Base-by-base conservation (phyloP, 1,140 invertebrate genomes). In the Agrypnia vestita region DNA sequence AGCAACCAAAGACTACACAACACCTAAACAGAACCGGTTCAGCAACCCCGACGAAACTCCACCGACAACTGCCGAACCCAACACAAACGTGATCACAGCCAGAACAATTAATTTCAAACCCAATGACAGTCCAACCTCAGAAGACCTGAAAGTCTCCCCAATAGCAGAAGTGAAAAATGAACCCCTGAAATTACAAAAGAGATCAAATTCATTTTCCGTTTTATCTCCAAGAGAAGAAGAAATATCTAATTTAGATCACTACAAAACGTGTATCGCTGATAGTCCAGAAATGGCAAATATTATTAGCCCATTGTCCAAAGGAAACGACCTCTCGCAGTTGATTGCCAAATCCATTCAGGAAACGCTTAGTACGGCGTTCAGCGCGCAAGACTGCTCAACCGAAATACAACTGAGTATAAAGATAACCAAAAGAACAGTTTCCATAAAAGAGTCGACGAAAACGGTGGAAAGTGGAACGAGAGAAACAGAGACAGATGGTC, bases 401-500 rank as follows among this genome's bases (percentile, higher is more conserved):
- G 89, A 90, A 80, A 88, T 90, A 82, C 87, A 90, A 81, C 88
- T 90, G 25, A 89, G 89, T 83, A 89, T 90, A 71, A 84, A 86
- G 12, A 88, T 90, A 21, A 89, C 87, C 4, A 89, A 88, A 79
- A 89, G 86, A 78, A 89, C 86, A 80, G 86, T 89, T 1, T 86
- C 82, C 4, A 78, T 83, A 7, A 83, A 76, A 51, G 82, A 83
- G 53, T 76, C 82, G 3, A 75, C 59, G n/a, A 80, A 59, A 35
- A 44, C 49, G 19, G 11, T 82, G 19, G 21, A 17, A 13, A 35
- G 15, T 15, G 12, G n/a, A 25, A 19, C 44, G 10, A 17, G 12
- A 15, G 47, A 71, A 6, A 19, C 17, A 51, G 35, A 51, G 44
- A 35, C 19, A 12, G 13, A 35, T n/a, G 71, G 71, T 74, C 71